Percentiles rank a stretch among this genome's conserved stretches.
Conservation (phyloP, 2,113 vertebrate genomes). For the Corvus hawaiiensis region DNA sequence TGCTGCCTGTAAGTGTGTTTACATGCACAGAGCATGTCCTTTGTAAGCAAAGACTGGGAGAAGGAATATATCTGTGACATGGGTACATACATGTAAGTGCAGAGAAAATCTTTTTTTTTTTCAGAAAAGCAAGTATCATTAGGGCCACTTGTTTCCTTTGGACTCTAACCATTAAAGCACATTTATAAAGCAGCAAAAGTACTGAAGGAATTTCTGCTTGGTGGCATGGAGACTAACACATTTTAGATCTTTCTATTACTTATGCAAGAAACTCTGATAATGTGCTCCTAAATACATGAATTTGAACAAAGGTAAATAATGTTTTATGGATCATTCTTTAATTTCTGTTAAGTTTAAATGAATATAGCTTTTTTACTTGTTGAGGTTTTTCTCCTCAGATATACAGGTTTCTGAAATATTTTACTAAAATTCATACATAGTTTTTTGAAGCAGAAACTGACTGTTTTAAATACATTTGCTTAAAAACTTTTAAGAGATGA, state of each 20-base stretch:
- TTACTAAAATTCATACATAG: neutral
- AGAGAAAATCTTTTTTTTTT: neutral
- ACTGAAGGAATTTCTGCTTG: neutral
- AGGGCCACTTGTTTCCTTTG: neutral
- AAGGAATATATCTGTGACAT: neutral
- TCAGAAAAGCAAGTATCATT: neutral
- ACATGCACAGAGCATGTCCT: fast-evolving
- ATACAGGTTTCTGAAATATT: neutral
- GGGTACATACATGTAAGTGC: no score
- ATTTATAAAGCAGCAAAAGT: neutral
- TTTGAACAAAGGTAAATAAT: neutral
- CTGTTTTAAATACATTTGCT: neutral
- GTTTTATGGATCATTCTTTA: neutral
- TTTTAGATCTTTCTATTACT: neutral
- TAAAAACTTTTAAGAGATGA: neutral
- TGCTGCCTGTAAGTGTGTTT: neutral
- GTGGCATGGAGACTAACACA: neutral
- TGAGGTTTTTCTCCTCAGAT: neutral
- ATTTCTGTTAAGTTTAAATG: neutral
- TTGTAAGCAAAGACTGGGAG: neutral
- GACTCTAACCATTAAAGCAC: neutral
- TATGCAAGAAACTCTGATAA: neutral
- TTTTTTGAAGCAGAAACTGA: neutral
- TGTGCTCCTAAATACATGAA: neutral
- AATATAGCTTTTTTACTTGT: neutral